These are phyloP conservation scores for Cuculus canorus DNA, from an alignment of 2,797 vertebrate genomes.

Conservation along the genomic window DNA sequence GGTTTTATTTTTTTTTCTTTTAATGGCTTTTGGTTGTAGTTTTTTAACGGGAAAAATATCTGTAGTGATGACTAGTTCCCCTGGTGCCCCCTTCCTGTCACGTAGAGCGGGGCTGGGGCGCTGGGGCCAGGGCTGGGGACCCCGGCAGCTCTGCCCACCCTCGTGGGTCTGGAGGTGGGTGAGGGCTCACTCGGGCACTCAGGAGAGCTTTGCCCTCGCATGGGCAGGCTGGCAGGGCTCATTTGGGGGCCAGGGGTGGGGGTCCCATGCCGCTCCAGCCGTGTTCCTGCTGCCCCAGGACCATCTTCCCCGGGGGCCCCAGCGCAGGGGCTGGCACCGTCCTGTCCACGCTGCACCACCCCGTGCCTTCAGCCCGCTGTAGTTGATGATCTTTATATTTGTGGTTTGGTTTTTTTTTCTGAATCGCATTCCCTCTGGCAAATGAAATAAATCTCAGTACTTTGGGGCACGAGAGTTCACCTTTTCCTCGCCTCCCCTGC, in stretches of 20 bases:
- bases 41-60: slow-evolving; percentile 7
- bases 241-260: neutral
- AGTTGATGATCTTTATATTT: slow-evolving; percentile 17
- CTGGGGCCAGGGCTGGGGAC: neutral
- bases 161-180: neutral
- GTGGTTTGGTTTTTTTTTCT: neutral
- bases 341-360: slow-evolving; percentile 19
- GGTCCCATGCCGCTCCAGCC: too few species aligned
- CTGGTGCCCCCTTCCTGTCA: neutral
- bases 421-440: slow-evolving; percentile 43
- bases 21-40: slow-evolving; percentile 17
- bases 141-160: neutral
- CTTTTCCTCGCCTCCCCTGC: neutral
- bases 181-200: neutral
- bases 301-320: neutral
- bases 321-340: neutral
- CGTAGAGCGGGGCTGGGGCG: neutral
- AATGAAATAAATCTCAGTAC: slow-evolving; percentile 54
- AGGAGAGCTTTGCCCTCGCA: neutral
- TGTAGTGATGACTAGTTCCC: slow-evolving; percentile 47
- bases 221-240: neutral
- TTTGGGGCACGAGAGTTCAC: slow-evolving; percentile 10
- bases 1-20: neutral
- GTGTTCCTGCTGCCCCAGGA: neutral
- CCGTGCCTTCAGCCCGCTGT: slow-evolving; percentile 23